Evolutionary conservation across 2,888 invertebrate species (phyloP), one percentile per base, ranked within the genome.

Genomic region (Aromia moschata): DNA sequence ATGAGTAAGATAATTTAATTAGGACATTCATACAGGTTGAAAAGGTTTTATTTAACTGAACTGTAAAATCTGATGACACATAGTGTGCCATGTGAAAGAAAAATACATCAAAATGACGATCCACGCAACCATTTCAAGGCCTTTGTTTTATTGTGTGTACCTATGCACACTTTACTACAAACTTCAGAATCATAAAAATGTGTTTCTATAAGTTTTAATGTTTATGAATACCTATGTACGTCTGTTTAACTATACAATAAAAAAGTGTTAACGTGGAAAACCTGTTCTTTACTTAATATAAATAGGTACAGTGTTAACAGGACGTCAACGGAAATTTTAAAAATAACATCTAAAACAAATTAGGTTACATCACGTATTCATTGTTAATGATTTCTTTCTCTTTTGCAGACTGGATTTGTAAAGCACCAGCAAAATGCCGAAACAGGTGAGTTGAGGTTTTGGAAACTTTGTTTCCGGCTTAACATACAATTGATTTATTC

Each of bases 391-490:
- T 17, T 7, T 38, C 38, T 38, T 38, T 2, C 15, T 47, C 20
- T 49, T 38, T 43, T 43, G 11, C 53, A 53, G 52, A 12, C 41
- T 36, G 53, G 58, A 58, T 17, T 46, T 40, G 41, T 10, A 10
- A 10, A 51, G 79, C 81, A 76, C 79, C 80, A 79, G 79, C 69
- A 73, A 69, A 68, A 76, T 76, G 76, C 76, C 76, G 56, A 76
- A 76, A 71, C 74, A 75, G 67, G 76, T 76, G 70, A 73, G 75
- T 66, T 43, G 4, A 1, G 7, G 20, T 43, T 40, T 40, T 3
- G 25, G 3, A 25, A 25, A 5, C 3, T 7, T 25, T 25, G 7
- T 5, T 7, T 5, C 25, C 7, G 7, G 25, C 7, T 25, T 25
- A 25, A 25, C 3, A 45, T 46, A 33, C 33, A 31, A 15, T 5